phyloP scores from a whole-genome alignment of 2,888 invertebrate species.

The Amblyteles armatorius region DNA sequence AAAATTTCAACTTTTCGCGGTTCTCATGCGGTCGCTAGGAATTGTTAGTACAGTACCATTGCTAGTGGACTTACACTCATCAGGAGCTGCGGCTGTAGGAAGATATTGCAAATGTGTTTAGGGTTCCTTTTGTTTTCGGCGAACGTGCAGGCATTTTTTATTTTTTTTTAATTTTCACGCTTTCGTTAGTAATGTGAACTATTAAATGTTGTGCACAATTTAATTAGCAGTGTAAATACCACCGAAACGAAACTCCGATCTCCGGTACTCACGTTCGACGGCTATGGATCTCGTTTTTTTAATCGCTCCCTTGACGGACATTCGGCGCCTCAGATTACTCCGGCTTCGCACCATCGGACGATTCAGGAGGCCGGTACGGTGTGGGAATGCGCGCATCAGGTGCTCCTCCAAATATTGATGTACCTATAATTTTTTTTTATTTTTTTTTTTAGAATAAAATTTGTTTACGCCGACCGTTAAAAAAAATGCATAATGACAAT shows the following conservation, averaged over 20 bases:
- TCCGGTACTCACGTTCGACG: slow-evolving; percentile 90
- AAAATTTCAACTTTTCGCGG: not conserved
- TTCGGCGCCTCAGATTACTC: slow-evolving; percentile 88
- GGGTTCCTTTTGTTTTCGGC: slow-evolving; percentile 64
- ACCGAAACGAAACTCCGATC: not conserved
- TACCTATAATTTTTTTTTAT: slow-evolving; percentile 87
- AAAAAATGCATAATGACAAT: too few species aligned
- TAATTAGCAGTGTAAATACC: not conserved
- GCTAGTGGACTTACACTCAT: slow-evolving; percentile 78
- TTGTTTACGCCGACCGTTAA: too few species aligned
- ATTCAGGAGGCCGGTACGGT: slow-evolving; percentile 89
- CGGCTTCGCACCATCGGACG: slow-evolving; percentile 84
- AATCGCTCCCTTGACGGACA: slow-evolving; percentile 97
- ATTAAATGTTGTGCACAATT: not conserved
- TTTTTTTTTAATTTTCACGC: slow-evolving; percentile 33
- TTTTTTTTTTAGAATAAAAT: too few species aligned
- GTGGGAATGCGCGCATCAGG: slow-evolving; percentile 91
- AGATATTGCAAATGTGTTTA: slow-evolving; percentile 72
- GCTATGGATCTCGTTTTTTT: slow-evolving; percentile 97
- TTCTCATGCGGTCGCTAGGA: not conserved
- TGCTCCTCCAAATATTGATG: slow-evolving; percentile 95
- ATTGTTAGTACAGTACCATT: not conserved
- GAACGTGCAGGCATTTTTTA: slow-evolving; percentile 69
- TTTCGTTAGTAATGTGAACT: slow-evolving; percentile 39
- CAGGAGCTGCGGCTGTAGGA: slow-evolving; percentile 76